Conservation (phyloP, 1,140 invertebrate species). For the Heliothis subflexa region DNA sequence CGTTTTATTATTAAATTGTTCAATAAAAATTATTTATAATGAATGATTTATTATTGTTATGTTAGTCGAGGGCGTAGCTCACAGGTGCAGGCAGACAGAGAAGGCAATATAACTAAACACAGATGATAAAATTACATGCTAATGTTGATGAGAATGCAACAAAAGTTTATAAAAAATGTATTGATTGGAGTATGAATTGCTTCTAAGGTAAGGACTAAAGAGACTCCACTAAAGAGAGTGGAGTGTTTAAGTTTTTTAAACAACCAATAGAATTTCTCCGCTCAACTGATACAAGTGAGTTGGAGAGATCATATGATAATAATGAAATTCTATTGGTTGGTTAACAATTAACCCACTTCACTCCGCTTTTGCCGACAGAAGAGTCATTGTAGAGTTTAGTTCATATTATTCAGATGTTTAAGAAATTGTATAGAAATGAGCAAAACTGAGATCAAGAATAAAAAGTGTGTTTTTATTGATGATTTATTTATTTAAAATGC, state of each 20-base stretch:
- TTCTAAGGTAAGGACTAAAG: not conserved
- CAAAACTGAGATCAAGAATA: not conserved
- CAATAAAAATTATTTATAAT: not conserved
- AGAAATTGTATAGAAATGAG: too few species aligned
- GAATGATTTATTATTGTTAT: conserved; percentile 7
- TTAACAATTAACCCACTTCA: too few species aligned
- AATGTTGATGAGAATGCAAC: not conserved
- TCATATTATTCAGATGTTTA: too few species aligned
- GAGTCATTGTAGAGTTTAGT: too few species aligned
- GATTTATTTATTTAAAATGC: not conserved
- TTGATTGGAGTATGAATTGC: not conserved
- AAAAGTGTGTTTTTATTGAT: not conserved
- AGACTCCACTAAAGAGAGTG: not conserved
- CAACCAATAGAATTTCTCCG: too few species aligned
- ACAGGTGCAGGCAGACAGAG: conserved; percentile 63
- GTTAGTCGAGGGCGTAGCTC: conserved; percentile 56
- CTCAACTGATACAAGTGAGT: too few species aligned
- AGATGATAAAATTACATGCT: conserved; percentile 20
- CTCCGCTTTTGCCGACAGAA: too few species aligned
- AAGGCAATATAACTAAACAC: conserved; percentile 45
- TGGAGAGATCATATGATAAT: too few species aligned
- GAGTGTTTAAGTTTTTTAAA: too few species aligned
- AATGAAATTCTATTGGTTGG: too few species aligned
- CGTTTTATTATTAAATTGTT: not conserved
- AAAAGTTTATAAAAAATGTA: not conserved